phyloP scores from a whole-genome alignment of 2,113 vertebrate genomes.

The Phalacrocorax pelagicus region DNA sequence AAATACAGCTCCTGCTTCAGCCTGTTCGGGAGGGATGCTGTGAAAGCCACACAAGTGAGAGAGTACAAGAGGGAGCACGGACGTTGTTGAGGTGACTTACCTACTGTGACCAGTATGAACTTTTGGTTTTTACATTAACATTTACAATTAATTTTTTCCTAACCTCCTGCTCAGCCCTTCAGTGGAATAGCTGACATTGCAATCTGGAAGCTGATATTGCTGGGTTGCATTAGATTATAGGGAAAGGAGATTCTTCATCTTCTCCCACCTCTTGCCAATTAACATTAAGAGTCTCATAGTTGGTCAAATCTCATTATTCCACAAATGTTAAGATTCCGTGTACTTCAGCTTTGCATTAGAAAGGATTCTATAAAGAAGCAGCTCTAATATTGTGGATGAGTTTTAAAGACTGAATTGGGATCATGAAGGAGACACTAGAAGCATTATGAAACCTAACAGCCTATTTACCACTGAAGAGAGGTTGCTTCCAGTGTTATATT shows the following conservation, averaged over 20 bases:
- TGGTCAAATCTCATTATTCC: not conserved
- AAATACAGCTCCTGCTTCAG: not conserved
- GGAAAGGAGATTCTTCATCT: conserved; percentile 1
- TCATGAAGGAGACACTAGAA: not conserved
- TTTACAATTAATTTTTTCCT: not conserved
- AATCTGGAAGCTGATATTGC: not conserved
- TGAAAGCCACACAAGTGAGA: not conserved
- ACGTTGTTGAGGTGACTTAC: not conserved
- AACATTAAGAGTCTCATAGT: not conserved
- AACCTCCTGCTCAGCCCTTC: not conserved
- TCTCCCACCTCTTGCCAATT: not conserved
- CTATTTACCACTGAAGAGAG: not conserved
- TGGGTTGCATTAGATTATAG: conserved; percentile 10
- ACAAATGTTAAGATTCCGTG: not conserved
- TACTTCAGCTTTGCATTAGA: not conserved
- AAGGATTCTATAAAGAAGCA: not conserved
- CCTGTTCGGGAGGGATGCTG: too few relatives aligned
- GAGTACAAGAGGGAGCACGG: not conserved
- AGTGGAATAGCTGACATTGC: not conserved
- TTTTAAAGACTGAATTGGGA: not conserved
- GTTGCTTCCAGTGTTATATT: not conserved
- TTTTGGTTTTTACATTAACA: not conserved
- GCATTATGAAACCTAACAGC: not conserved
- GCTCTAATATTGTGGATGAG: not conserved
- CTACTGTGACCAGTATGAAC: not conserved